Base-by-base conservation (phyloP, 2,888 invertebrate species). In the Marronus borbonicus region DNA sequence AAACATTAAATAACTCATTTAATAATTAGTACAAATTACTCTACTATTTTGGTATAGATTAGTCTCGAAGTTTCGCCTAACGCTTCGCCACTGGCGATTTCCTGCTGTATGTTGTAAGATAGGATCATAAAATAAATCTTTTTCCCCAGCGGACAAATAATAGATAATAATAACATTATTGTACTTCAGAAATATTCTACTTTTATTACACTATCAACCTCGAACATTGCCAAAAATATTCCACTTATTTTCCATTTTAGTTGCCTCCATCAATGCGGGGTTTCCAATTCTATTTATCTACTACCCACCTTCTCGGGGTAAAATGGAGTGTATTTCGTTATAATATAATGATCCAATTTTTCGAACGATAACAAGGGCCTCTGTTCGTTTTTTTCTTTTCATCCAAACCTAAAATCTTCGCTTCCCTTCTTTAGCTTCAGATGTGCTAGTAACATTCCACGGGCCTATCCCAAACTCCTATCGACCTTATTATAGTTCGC, bases 401-500 rank as follows among this genome's bases (percentile, higher is more conserved):
- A 49, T 20, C 44, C n/a, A 49, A 66, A 17, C 44, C 44, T 12
- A 44, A 66, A 44, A 3, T 39, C 17, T 17, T 10, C 49, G n/a
- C 10, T 17, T 44, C 10, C 36, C 36, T 31, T 31, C 66, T 12
- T 49, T 49, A 44, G 44, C 12, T 44, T 20, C 1, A 31, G 14
- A 31, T 8, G 2, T 28, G 28, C 31, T 14, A 14, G 31, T 1
- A 31, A 62, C 44, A 5, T 50, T n/a, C 55, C n/a, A 8, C 10
- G 20, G 2, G 17, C n/a, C 55, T 8, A 58, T 58, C 20, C 55
- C 55, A 58, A 58, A 8, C 24, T 49, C 20, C 49, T 8, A 49
- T 49, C 68, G 31, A 31, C 36, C 36, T 55, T 58, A 20, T 55
- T 70, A 72, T 72, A 72, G 58, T 60, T 72, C n/a, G 44, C 12